Evolutionary conservation across 2,888 invertebrate genomes (phyloP), one percentile per base, ranked within the genome.

Genomic region (Apeira syringaria): DNA sequence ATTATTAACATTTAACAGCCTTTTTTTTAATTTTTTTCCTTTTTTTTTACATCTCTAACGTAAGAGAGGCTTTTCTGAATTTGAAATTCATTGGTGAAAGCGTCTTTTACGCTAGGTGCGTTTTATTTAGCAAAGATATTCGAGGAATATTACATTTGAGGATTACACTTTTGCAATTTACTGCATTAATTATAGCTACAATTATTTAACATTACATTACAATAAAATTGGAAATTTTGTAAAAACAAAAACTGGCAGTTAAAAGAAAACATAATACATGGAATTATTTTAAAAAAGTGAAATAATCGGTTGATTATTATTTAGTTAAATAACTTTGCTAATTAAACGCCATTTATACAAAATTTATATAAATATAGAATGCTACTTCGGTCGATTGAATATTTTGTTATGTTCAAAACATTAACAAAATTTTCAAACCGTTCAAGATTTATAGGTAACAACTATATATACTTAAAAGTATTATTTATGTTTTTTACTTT

Each of bases 1-100:
- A 67, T 61, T 71, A 56, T 59, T 61, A 68, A 53, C 59, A 68
- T 63, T 66, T 64, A 82, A 84, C 85, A 84, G 83, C 85, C 84
- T 85, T 80, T 83, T 80, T 78, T 77, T 63, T 64, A 61, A 71
- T 74, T 80, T 77, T 73, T 71, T 65, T 59, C 57, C 61, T 64
- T 58, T 67, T 65, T 64, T 63, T 56, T 67, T 53, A 48, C 10
- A 26, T 67, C 49, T 47, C 54, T 53, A 59, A 53, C 53, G 56
- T 47, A 53, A 58, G 60, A 53, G 39, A 56, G 13, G 30, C 51
- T 56, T 49, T 56, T 50, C 46, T 10, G 39, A 40, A 43, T 39
- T 43, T 17, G 0, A 0, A 46, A 41, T 32, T 32, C 30, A n/a
- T 6, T 27, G 22, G 33, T 26, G 20, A 41, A 50, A 46, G 44